Evolutionary conservation across 2,797 vertebrate genomes (phyloP).

Genomic region (Trichosurus vulpecula): DNA sequence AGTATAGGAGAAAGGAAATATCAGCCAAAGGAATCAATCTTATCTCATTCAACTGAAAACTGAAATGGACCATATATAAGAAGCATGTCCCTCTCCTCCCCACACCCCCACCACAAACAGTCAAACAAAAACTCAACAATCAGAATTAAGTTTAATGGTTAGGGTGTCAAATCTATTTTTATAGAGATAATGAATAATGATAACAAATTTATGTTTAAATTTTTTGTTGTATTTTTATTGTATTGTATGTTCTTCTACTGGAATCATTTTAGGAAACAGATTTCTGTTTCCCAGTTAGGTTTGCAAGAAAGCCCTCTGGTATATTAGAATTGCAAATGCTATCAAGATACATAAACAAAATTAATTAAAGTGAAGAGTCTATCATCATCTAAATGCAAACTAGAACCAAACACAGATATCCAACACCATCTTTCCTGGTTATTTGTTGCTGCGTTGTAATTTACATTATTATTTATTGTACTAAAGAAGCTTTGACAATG

Average conservation of each 20-base stretch:
- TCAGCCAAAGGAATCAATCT: not conserved
- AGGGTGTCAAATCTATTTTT: constrained; percentile 39
- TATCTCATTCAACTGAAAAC: constrained; percentile 23
- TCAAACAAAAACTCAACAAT: constrained; percentile 26
- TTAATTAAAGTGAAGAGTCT: constrained; percentile 77
- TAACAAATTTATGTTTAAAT: constrained; percentile 20
- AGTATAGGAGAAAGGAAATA: not conserved
- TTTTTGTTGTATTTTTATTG: constrained; percentile 34
- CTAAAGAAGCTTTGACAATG: constrained; percentile 13
- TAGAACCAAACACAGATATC: constrained; percentile 44
- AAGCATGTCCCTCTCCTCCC: not conserved
- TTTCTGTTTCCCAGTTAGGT: constrained; percentile 57
- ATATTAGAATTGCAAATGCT: constrained; percentile 77
- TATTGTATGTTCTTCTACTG: constrained; percentile 55
- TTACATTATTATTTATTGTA: constrained; percentile 39
- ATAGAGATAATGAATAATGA: constrained; percentile 31
- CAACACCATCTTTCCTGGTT: constrained; percentile 28
- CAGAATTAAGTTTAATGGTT: constrained; percentile 38
- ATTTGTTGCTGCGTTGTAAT: constrained; percentile 58
- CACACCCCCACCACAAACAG: not conserved
- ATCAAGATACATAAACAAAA: constrained; percentile 75
- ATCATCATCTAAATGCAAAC: constrained; percentile 73
- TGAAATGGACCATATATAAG: constrained; percentile 29
- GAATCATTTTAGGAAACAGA: constrained; percentile 66
- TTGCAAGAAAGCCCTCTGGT: constrained; percentile 45